These are phyloP conservation scores for Tanytarsus gracilentus DNA, from an alignment of 2,888 invertebrate species.

Conservation along the genomic window DNA sequence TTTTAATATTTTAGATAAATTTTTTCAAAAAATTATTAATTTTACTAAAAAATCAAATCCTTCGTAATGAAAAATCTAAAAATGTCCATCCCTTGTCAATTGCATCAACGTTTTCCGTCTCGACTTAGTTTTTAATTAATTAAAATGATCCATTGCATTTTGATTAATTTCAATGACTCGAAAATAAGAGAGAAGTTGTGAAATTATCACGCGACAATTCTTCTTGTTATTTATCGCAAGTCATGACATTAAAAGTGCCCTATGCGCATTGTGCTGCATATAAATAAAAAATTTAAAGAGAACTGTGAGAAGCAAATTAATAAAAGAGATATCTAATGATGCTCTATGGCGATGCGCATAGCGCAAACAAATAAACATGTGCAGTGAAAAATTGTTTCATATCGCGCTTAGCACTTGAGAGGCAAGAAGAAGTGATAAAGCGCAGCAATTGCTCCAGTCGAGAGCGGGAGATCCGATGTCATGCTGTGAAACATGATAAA, in stretches of 20 bases:
- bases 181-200: constrained; percentile 1
- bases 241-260: neutral
- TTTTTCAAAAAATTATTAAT: no score
- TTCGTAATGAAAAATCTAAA: neutral
- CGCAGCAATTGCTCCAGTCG: neutral
- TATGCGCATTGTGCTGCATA: neutral
- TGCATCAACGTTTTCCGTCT: no score
- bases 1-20: no score
- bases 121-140: constrained; percentile 8
- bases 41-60: no score
- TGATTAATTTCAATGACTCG: constrained; percentile 11
- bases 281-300: neutral
- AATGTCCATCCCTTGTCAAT: neutral
- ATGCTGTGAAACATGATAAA: constrained; percentile 2
- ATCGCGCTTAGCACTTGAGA: no score
- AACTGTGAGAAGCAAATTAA: neutral
- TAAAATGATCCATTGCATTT: constrained; percentile 24
- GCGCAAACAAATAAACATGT: no score
- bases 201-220: constrained; percentile 4
- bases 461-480: neutral
- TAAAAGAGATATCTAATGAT: neutral
- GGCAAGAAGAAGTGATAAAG: constrained; percentile 3
- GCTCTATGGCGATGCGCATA: no score
- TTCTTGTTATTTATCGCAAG: neutral
- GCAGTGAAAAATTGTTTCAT: no score